Conservation (phyloP, 1,140 invertebrate species). For the Halyomorpha halys region DNA sequence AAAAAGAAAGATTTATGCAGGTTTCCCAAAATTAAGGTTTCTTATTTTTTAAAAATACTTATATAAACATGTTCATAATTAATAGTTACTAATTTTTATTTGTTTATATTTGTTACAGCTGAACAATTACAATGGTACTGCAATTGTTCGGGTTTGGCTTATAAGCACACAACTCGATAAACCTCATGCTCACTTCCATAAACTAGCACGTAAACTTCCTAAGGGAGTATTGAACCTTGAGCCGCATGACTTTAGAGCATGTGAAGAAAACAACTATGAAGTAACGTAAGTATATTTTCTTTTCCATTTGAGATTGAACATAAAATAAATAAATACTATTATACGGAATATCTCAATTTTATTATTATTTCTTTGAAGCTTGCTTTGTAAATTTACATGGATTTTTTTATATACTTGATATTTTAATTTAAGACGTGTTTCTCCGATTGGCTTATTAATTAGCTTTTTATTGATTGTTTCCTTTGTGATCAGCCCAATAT, state of each 20-base stretch:
- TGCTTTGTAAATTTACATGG: too few relatives aligned
- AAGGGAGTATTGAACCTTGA: not conserved
- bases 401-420: too few relatives aligned
- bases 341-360: not conserved
- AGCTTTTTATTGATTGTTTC: too few relatives aligned
- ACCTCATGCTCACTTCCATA: not conserved
- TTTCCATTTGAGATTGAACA: too few relatives aligned
- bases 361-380: not conserved
- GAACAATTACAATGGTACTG: not conserved
- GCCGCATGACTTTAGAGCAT: slow-evolving; percentile 6
- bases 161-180: not conserved
- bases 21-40: not conserved
- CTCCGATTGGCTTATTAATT: too few relatives aligned
- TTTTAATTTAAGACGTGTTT: too few relatives aligned
- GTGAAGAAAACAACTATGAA: slow-evolving; percentile 10
- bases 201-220: not conserved
- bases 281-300: not conserved
- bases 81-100: too few relatives aligned
- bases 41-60: not conserved
- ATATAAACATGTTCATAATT: not conserved
- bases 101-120: not conserved
- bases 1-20: slow-evolving; percentile 7
- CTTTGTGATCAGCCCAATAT: too few relatives aligned
- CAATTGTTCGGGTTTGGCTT: slow-evolving; percentile 5
- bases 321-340: too few relatives aligned